Base-by-base conservation (phyloP, 1,140 invertebrate species). In the Drosophila setifemur region DNA sequence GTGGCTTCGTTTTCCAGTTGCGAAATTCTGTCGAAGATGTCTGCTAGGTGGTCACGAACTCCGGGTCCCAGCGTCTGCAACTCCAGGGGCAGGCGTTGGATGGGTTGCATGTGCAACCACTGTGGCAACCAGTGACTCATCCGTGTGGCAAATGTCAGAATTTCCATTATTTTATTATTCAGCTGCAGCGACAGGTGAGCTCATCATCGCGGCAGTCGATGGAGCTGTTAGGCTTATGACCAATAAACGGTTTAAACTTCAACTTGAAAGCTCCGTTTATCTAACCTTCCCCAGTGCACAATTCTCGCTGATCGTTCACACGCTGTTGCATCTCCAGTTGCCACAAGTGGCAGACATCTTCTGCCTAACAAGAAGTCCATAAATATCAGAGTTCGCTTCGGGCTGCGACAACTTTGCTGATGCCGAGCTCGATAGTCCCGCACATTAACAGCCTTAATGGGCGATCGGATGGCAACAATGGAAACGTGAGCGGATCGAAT, bases 311-410 rank as follows among this genome's bases (percentile, higher is more conserved):
- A 54, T 42, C 18, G 70, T 79, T 85, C 79, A 81, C 79, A 85
- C 79, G 79, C 78, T 83, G 77, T n/a, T 23, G 45, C 42, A 50
- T 54, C 58, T 39, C 52, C 47, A n/a, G 26, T 26, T 26, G 39
- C 48, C 5, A 3, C 29, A 33, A 57, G 55, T 47, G 33, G 43
- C 43, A 48, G 66, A 35, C 73, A 28, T 78, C 69, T 52, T 72
- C 55, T 71, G 31, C 61, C 67, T 45, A 63, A 72, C 68, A 45
- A 63, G 68, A 63, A 53, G 53, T 69, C 63, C 42, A 58, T 68
- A 86, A 86, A 86, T 86, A 86, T 76, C 81, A 86, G 72, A 86
- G 81, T 87, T 86, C 82, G 76, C 39, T 52, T 63, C 63, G 64
- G 42, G 67, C 61, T 53, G 48, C 31, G 42, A 40, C 33, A 53